Conservation (phyloP, 2,113 vertebrate species). For the Rattus norvegicus region GRCr8 NC_086026.1:84649001-84649500, state of each 20-base stretch:
- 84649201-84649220: constrained; percentile 1
- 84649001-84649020: neutral
- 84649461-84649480: neutral
- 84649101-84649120: neutral
- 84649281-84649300: neutral
- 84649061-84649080: neutral
- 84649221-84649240: neutral
- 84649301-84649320: neutral
- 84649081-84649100: neutral
- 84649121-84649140: neutral
- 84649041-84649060: neutral
- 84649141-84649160: neutral
- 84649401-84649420: neutral
- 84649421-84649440: neutral
- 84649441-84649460: neutral
- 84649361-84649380: neutral
- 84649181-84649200: neutral
- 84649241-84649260: neutral
- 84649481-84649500: neutral
- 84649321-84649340: neutral
- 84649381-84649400: neutral
- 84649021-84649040: neutral
- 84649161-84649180: neutral
- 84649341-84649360: neutral
- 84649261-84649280: neutral